phyloP scores from a whole-genome alignment of 64 coral and sea anemone species.

The Stichodactyla helianthus region DNA sequence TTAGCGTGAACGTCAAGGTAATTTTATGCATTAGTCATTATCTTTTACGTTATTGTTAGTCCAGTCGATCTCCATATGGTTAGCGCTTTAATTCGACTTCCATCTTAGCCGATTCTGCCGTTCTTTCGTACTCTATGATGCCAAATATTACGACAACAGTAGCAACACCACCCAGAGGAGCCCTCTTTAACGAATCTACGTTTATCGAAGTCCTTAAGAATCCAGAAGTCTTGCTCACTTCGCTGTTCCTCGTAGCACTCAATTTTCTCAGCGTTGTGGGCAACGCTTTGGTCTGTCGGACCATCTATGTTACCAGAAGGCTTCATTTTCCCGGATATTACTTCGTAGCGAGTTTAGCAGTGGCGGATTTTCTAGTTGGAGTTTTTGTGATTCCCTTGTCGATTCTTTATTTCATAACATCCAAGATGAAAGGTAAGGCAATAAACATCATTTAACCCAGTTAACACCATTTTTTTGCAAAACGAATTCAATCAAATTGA shows the following conservation, averaged over 20 bases:
- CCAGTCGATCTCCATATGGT: too few relatives aligned
- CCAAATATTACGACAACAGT: too few relatives aligned
- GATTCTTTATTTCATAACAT: background rate
- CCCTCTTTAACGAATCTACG: background rate
- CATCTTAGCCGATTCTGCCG: too few relatives aligned
- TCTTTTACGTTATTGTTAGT: too few relatives aligned
- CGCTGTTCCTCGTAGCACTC: background rate
- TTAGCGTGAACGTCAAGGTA: too few relatives aligned
- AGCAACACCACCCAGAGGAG: too few relatives aligned
- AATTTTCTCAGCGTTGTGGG: background rate
- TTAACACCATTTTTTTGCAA: too few relatives aligned
- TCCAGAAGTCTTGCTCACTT: background rate
- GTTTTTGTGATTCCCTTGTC: background rate
- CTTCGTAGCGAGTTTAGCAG: slow-evolving; percentile 12
- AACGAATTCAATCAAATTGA: too few relatives aligned
- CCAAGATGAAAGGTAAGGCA: background rate
- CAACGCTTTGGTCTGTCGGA: slow-evolving; percentile 7
- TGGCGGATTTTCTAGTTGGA: slow-evolving; percentile 17
- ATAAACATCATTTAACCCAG: too few relatives aligned
- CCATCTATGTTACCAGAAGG: background rate
- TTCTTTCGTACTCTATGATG: too few relatives aligned
- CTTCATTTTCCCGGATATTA: background rate
- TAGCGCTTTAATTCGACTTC: too few relatives aligned
- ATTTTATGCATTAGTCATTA: too few relatives aligned
- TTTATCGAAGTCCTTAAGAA: background rate